These are phyloP conservation scores for Rhamphomyia laevipes DNA, from an alignment of 2,888 invertebrate genomes.

Conservation along the genomic window DNA sequence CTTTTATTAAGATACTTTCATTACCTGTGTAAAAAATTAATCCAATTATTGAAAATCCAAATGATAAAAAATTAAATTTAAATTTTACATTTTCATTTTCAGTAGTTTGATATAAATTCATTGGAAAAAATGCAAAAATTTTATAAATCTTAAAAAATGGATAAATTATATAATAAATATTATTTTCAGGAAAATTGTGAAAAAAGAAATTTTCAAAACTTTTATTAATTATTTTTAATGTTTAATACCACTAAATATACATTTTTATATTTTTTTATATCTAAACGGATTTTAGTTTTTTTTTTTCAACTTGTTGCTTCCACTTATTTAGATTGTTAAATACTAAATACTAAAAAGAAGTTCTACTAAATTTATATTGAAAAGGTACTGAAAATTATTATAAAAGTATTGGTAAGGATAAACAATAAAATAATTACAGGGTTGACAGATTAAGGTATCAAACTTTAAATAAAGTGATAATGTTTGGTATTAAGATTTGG, in stretches of 20 bases:
- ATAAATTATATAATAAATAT: slow-evolving; percentile 20
- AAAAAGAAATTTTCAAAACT: slow-evolving; percentile 7
- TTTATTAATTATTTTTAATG: slow-evolving; percentile 1
- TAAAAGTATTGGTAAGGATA: too few relatives aligned
- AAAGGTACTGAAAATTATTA: too few relatives aligned
- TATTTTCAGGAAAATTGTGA: slow-evolving; percentile 11
- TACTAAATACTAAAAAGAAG: too few relatives aligned
- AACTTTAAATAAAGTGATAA: too few relatives aligned
- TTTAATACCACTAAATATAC: too few relatives aligned
- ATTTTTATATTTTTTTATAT: background rate
- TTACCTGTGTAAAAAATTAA: slow-evolving; percentile 15
- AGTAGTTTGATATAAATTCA: slow-evolving; percentile 16
- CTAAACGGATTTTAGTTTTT: background rate
- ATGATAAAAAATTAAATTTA: slow-evolving; percentile 14
- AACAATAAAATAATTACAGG: too few relatives aligned
- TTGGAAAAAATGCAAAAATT: slow-evolving; percentile 20
- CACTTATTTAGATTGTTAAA: background rate
- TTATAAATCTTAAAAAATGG: slow-evolving; percentile 23
- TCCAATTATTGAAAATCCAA: slow-evolving; percentile 9
- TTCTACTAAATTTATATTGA: too few relatives aligned
- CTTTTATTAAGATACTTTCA: background rate
- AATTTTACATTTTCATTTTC: slow-evolving; percentile 11
- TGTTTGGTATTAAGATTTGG: too few relatives aligned
- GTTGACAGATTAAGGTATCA: too few relatives aligned
- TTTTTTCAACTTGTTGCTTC: background rate